phyloP scores from a whole-genome alignment of 2,888 invertebrate species.

The Eilema sororculum region DNA sequence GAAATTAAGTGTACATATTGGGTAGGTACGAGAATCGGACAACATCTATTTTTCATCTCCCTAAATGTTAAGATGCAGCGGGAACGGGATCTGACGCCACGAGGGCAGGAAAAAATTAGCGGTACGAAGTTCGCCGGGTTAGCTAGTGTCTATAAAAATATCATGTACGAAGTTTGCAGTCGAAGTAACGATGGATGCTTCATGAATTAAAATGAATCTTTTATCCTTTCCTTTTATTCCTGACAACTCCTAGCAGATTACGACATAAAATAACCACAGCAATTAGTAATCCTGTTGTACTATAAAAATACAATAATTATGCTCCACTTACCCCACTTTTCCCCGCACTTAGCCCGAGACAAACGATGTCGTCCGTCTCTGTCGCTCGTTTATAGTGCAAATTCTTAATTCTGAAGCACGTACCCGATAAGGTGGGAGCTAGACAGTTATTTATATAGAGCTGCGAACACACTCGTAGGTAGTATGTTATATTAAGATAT shows the following conservation, averaged over 20 bases:
- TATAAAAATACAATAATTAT: slow-evolving; percentile 22
- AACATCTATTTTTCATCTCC: too few relatives aligned
- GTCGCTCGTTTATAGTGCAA: slow-evolving; percentile 34
- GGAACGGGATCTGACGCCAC: too few relatives aligned
- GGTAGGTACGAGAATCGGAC: too few relatives aligned
- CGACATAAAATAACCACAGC: neutral
- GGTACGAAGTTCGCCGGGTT: too few relatives aligned
- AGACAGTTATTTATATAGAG: slow-evolving; percentile 41
- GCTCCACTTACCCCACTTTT: slow-evolving; percentile 29
- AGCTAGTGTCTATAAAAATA: too few relatives aligned
- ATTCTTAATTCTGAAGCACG: slow-evolving; percentile 49
- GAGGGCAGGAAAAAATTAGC: too few relatives aligned
- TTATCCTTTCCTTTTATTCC: too few relatives aligned
- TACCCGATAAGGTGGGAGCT: slow-evolving; percentile 35
- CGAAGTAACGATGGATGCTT: too few relatives aligned
- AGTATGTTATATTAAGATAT: neutral
- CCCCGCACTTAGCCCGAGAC: slow-evolving; percentile 27
- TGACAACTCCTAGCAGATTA: neutral
- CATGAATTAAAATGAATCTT: neutral
- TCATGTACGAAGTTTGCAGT: too few relatives aligned
- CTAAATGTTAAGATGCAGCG: too few relatives aligned
- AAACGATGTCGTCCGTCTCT: slow-evolving; percentile 28
- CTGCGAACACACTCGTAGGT: slow-evolving; percentile 12
- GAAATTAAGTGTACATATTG: too few relatives aligned
- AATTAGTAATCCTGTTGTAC: neutral